Conservation (phyloP, 1,140 invertebrate species). For the Drosophila pectinifera region DNA sequence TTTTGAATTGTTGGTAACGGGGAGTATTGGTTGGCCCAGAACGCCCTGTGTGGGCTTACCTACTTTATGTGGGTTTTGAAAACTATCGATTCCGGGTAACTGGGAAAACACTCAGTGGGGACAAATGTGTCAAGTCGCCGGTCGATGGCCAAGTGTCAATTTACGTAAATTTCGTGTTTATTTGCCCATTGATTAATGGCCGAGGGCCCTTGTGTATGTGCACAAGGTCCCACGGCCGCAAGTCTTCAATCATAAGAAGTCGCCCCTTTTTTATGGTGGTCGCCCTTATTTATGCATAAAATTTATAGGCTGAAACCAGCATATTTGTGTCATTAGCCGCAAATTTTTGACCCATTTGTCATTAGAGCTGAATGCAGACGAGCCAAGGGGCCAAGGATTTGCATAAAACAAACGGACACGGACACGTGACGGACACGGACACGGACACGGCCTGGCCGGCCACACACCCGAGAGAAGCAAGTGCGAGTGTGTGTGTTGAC, state of each 20-base stretch:
- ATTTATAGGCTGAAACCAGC: slow-evolving; percentile 75
- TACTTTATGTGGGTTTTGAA: too few species aligned
- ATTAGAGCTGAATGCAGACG: slow-evolving; percentile 68
- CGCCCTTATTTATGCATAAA: slow-evolving; percentile 70
- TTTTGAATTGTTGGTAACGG: too few species aligned
- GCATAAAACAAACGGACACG: slow-evolving; percentile 74
- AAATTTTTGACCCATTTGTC: slow-evolving; percentile 83
- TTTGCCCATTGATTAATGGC: slow-evolving; percentile 75
- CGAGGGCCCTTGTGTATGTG: too few species aligned
- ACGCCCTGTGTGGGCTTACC: too few species aligned
- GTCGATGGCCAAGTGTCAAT: slow-evolving; percentile 57
- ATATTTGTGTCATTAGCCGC: slow-evolving; percentile 82
- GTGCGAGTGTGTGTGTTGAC: slow-evolving; percentile 19
- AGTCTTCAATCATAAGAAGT: slow-evolving; percentile 74
- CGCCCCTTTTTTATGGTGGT: slow-evolving; percentile 6
- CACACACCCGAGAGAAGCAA: slow-evolving; percentile 5
- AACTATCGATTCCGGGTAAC: background rate
- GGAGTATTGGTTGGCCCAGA: too few species aligned
- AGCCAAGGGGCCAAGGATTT: slow-evolving; percentile 55
- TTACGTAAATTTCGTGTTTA: slow-evolving; percentile 76
- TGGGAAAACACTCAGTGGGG: background rate
- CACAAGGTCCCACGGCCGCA: slow-evolving; percentile 46
- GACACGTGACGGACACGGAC: slow-evolving; percentile 38
- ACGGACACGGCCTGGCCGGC: slow-evolving; percentile 17
- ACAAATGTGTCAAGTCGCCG: slow-evolving; percentile 5